Evolutionary conservation across 2,113 vertebrate species (phyloP).

Genomic region (Hippocampus zosterae): DNA sequence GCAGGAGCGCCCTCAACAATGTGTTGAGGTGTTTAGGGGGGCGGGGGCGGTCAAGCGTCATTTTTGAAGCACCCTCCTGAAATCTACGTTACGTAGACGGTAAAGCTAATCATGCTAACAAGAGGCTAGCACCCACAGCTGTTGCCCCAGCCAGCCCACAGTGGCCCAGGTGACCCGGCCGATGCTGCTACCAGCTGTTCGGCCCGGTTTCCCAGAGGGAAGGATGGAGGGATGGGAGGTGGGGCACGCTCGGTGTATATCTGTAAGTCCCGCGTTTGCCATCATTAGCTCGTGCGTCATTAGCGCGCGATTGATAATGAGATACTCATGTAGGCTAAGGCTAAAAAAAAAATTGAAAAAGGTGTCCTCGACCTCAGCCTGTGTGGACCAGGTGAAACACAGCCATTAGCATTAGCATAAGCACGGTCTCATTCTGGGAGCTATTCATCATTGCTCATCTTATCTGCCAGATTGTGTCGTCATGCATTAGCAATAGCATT

Average conservation of each 20-base stretch:
- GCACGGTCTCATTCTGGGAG: no score
- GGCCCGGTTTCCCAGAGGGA: constrained; percentile 16
- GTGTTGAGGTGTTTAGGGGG: background rate
- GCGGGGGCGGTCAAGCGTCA: background rate
- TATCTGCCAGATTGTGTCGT: no score
- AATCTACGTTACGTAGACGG: background rate
- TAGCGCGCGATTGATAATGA: background rate
- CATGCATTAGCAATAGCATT: background rate
- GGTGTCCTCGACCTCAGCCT: no score
- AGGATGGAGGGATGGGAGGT: no score
- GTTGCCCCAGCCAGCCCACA: background rate
- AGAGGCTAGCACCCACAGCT: background rate
- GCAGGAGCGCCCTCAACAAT: constrained; percentile 27
- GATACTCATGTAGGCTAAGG: background rate
- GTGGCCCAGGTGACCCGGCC: constrained; percentile 29
- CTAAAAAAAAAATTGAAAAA: background rate
- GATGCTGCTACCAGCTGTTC: constrained; percentile 65
- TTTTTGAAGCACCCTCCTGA: background rate
- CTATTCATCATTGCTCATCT: no score
- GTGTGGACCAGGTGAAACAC: background rate
- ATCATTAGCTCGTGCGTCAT: background rate
- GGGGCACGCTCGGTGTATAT: constrained; percentile 45
- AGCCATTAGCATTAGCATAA: no score
- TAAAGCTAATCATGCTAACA: background rate
- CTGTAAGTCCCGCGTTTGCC: constrained; percentile 65